A percentile compares a stretch with the other conserved stretches of the same genome.
These are phyloP conservation scores for Brachyptera putata DNA, from an alignment of 2,888 invertebrate genomes.

Conservation along the genomic window DNA sequence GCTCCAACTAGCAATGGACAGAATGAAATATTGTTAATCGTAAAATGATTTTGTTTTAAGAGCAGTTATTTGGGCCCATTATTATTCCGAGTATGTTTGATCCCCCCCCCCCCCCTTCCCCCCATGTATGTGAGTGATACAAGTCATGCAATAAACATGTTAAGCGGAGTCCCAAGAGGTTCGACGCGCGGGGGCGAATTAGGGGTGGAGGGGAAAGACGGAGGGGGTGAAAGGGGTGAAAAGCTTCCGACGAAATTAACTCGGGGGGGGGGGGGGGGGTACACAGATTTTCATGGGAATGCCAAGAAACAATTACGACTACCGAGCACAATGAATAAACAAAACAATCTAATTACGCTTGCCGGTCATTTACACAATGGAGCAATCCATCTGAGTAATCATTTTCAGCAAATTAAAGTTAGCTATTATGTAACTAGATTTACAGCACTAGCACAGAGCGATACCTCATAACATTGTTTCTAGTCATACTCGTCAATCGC, in stretches of 20 bases:
- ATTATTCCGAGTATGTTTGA: neutral
- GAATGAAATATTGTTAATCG: too few species aligned
- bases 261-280: too few species aligned
- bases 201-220: slow-evolving; percentile 8
- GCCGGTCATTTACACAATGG: neutral
- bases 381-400: neutral
- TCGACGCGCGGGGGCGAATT: slow-evolving; percentile 8
- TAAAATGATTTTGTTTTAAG: too few species aligned
- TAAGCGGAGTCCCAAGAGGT: slow-evolving; percentile 32
- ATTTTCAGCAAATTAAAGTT: too few species aligned
- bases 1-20: too few species aligned
- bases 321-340: neutral
- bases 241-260: slow-evolving; percentile 34
- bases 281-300: slow-evolving; percentile 35
- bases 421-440: too few species aligned
- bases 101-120: too few species aligned
- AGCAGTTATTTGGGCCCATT: too few species aligned
- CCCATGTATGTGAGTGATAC: slow-evolving; percentile 26
- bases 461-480: too few species aligned
- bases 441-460: too few species aligned
- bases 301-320: slow-evolving; percentile 13
- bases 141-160: slow-evolving; percentile 36
- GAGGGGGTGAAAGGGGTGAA: neutral
- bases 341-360: neutral
- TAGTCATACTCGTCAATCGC: too few species aligned